Percentiles rank a stretch among this genome's conserved stretches.
These are phyloP conservation scores for Reticulitermes lucifugus DNA, from an alignment of 2,888 invertebrate species.

Conservation along the genomic window DNA sequence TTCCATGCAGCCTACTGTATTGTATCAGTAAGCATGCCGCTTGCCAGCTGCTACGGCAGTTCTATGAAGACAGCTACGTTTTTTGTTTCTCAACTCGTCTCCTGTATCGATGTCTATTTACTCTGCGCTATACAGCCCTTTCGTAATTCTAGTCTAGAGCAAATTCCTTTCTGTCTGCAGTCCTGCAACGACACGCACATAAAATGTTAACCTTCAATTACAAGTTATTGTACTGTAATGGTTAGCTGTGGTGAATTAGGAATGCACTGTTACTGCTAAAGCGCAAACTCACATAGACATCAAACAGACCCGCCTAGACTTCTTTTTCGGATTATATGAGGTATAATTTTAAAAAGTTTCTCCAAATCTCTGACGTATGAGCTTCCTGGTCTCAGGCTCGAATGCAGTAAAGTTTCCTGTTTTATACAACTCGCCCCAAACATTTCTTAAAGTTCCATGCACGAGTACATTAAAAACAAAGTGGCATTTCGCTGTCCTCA, in stretches of 20 bases:
- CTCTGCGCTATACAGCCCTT: neutral
- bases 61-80: neutral
- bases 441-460: no score
- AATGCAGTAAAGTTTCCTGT: no score
- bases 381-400: no score
- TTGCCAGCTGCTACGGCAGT: neutral
- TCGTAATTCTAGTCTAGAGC: neutral
- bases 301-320: neutral
- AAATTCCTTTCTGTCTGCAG: neutral
- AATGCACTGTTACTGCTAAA: neutral
- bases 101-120: neutral
- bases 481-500: no score
- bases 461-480: no score
- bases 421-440: no score
- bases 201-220: slow-evolving; percentile 6
- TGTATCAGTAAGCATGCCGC: neutral
- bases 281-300: neutral
- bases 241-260: neutral
- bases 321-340: no score
- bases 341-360: no score
- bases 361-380: no score
- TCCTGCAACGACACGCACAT: neutral
- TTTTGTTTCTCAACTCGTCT: neutral
- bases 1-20: neutral
- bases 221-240: neutral